Evolutionary conservation across 1,140 invertebrate species (phyloP).

Genomic region (Solenopsis fugax): DNA sequence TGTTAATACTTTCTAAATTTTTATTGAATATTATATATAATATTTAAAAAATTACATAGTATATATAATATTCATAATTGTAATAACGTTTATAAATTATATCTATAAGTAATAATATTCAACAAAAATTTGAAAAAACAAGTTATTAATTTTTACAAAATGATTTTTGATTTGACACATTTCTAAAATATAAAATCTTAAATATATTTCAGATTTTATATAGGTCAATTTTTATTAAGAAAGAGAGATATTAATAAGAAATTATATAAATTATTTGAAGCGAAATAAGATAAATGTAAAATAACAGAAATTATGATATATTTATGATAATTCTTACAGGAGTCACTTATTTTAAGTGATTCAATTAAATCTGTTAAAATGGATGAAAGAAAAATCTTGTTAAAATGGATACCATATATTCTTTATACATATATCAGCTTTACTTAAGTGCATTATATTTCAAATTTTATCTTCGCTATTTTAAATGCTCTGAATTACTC

Average conservation of each 20-base stretch:
- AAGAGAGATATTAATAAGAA: neutral
- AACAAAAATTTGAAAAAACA: too few species aligned
- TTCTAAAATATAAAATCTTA: too few species aligned
- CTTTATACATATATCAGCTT: neutral
- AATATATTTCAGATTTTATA: neutral
- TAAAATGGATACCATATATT: neutral
- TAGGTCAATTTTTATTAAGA: neutral
- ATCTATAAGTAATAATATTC: too few species aligned
- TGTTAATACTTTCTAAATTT: neutral
- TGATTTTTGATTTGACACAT: too few species aligned
- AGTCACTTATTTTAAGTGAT: constrained; percentile 2
- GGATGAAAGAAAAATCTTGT: neutral
- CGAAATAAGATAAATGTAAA: constrained; percentile 8
- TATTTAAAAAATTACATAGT: too few species aligned
- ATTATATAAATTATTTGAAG: neutral
- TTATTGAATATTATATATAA: neutral
- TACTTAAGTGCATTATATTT: constrained; percentile 6
- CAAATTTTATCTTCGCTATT: neutral
- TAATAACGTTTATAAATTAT: too few species aligned
- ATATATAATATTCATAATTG: too few species aligned
- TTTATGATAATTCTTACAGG: neutral
- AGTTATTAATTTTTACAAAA: too few species aligned
- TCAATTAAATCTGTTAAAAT: constrained; percentile 2
- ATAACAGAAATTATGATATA: neutral
- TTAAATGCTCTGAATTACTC: neutral